Evolutionary conservation across 2,797 vertebrate genomes (phyloP).

Genomic region (Alcedo quadribrachys): DNA sequence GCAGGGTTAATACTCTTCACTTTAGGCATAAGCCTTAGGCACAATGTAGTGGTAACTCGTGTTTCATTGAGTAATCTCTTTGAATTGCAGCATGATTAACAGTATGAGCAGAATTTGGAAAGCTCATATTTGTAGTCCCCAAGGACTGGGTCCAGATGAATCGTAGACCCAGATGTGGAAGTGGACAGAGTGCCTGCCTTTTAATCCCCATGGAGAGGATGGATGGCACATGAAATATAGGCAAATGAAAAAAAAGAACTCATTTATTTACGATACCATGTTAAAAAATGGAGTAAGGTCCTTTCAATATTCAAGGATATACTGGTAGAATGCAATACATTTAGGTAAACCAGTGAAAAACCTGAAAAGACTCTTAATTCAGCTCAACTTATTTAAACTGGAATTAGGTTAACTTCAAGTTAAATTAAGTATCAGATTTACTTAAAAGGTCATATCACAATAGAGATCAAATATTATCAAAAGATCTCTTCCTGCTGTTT

Average conservation of each 20-base stretch:
- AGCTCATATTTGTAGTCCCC: not conserved
- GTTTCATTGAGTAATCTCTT: conserved; percentile 5
- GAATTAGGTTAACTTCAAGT: not conserved
- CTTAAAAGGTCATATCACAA: not conserved
- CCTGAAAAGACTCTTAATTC: not conserved
- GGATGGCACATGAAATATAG: not conserved
- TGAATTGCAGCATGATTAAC: conserved; percentile 6
- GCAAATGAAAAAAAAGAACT: not conserved
- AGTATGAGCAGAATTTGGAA: not conserved
- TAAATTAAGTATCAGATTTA: not conserved
- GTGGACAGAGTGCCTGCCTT: not conserved
- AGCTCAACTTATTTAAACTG: not conserved
- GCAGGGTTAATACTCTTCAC: not conserved
- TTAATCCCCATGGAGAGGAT: not conserved
- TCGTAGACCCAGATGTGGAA: not conserved
- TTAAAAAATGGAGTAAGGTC: not conserved
- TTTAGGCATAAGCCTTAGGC: not conserved
- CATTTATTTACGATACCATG: not conserved
- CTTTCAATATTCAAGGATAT: not conserved
- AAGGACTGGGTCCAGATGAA: not conserved
- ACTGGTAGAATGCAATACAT: not conserved
- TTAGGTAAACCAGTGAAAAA: not conserved
- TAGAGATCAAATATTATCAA: not conserved
- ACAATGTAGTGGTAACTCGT: not conserved
- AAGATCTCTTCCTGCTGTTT: not conserved